phyloP scores from a whole-genome alignment of 2,888 invertebrate genomes.

The Lydus trimaculatus region DNA sequence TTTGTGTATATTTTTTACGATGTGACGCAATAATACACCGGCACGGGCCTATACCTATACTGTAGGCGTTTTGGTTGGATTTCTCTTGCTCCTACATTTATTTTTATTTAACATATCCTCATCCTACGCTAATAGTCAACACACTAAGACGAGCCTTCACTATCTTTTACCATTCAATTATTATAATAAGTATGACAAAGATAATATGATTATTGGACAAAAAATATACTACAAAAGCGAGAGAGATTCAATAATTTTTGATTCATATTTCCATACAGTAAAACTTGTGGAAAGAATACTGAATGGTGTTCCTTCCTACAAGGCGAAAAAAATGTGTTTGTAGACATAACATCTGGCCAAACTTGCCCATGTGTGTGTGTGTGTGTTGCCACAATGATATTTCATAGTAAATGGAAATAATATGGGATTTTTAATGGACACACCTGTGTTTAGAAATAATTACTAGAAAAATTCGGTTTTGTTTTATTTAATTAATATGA shows the following conservation, averaged over 20 bases:
- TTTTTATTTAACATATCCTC: conserved; percentile 4
- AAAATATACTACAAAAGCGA: background rate
- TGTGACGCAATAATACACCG: background rate
- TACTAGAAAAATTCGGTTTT: background rate
- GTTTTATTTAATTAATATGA: background rate
- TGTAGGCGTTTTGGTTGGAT: conserved; percentile 19
- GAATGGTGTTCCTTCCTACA: background rate
- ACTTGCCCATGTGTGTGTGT: background rate
- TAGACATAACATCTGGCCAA: background rate
- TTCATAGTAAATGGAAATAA: background rate
- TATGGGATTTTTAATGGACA: background rate
- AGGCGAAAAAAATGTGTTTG: background rate
- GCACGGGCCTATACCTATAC: background rate
- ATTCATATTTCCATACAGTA: background rate
- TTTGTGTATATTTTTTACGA: background rate
- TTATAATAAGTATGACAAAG: background rate
- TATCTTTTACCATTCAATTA: background rate
- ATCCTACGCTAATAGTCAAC: conserved; percentile 16
- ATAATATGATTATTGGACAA: background rate
- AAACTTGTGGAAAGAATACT: background rate
- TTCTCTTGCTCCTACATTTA: conserved; percentile 24
- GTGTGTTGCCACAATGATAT: background rate
- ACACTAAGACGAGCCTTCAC: background rate
- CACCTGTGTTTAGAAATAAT: background rate
- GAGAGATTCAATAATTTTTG: background rate